Base-by-base conservation (phyloP, 2,797 vertebrate species). In the Girardinus metallicus region DNA sequence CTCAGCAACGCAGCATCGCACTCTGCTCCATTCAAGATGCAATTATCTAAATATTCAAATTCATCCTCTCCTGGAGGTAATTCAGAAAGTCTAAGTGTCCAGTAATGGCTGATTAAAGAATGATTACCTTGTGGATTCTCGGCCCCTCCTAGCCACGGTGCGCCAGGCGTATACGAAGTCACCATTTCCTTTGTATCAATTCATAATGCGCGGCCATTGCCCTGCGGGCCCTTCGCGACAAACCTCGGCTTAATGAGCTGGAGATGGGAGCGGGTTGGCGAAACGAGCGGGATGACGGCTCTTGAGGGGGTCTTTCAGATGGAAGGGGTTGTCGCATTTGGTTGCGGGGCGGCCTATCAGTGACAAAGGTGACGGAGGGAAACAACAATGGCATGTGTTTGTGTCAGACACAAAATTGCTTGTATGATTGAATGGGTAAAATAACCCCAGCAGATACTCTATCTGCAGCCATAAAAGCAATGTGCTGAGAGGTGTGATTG, bases 181-280 rank as follows among this genome's bases (percentile, higher is more conserved):
- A 86, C 71, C 66, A 86, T 91, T 92, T 90, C 82, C 86, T 91
- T 84, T 86, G 83, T 86, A 85, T 90, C 80, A 87, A 94, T 94
- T 93, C 88, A 86, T 90, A 87, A 91, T 86, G 89, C 74, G 75
- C 84, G 82, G 88, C 83, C 83, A 80, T 86, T 80, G 74, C 83
- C 83, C 88, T 77, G 87, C 83, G 86, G 87, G 83, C 86, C 83
- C 87, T 85, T 90, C 87, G 92, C 77, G 87, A 90, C 68, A 81
- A 53, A 53, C 76, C 86, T 87, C 87, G 80, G 81, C 86, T 88
- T 88, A 90, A 93, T 93, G 91, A 92, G 91, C 77, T 75, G 85
- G 68, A 82, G 88, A 80, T 46, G 78, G 77, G 83, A 83, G 84
- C 77, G 26, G 84, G 44, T 76, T 46, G 80, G 77, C 77, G 49